phyloP scores from a whole-genome alignment of 92 coral and sea anemone species.

The Parazoanthus atlanticus region DNA sequence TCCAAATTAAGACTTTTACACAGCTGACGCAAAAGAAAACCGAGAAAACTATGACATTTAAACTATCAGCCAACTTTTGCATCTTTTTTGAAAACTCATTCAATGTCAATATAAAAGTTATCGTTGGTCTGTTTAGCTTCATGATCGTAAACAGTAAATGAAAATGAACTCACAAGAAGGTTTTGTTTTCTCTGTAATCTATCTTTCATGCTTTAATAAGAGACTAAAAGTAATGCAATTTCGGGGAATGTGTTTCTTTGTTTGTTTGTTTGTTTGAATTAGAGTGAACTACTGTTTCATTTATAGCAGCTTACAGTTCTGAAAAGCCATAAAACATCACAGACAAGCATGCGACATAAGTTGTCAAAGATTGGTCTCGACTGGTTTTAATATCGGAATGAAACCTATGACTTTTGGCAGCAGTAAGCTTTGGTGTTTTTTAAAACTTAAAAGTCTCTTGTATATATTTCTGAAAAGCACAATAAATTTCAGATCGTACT shows the following conservation, averaged over 20 bases:
- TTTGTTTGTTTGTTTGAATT: not conserved
- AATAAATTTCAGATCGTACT: not conserved
- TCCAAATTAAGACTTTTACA: too few species aligned
- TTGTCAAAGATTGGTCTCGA: too few species aligned
- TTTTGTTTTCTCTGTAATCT: not conserved
- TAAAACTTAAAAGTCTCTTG: too few species aligned
- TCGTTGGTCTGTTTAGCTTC: not conserved
- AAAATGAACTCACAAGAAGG: not conserved
- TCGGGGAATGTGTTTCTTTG: not conserved
- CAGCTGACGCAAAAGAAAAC: not conserved
- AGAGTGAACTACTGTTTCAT: not conserved
- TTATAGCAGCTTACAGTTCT: not conserved
- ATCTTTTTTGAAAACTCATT: too few species aligned
- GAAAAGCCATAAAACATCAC: not conserved
- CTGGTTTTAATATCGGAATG: not conserved
- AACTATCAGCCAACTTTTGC: not conserved
- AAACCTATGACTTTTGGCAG: not conserved
- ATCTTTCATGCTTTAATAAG: not conserved
- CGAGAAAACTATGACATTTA: too few species aligned
- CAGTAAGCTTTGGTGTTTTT: not conserved
- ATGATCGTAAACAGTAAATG: not conserved
- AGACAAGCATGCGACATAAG: not conserved
- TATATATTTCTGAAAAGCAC: not conserved
- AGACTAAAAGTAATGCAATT: not conserved
- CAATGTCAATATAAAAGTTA: too few species aligned